Conservation (phyloP, 2,113 vertebrate species). For the Heloderma charlesbogerti region DNA sequence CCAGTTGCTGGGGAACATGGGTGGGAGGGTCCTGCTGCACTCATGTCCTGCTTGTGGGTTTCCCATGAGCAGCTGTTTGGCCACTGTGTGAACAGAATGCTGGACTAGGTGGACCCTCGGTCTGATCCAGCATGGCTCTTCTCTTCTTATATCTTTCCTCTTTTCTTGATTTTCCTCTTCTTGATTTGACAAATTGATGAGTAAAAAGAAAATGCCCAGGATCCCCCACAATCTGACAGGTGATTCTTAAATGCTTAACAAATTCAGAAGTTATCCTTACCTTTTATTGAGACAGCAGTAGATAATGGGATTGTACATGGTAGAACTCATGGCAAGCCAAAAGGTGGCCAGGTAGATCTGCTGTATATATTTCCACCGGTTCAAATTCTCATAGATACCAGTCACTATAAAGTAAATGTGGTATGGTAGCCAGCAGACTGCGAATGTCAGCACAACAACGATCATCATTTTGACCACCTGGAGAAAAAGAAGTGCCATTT, state of each 20-base stretch:
- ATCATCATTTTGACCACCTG: conserved; percentile 99
- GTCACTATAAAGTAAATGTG: conserved; percentile 94
- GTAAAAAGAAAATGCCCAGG: not conserved
- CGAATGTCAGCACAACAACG: conserved; percentile 95
- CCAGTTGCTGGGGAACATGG: too few relatives aligned
- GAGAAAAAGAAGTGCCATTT: conserved; percentile 36
- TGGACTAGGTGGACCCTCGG: too few relatives aligned
- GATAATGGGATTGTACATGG: conserved; percentile 99
- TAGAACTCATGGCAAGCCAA: conserved; percentile 98
- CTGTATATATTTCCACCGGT: conserved; percentile 93
- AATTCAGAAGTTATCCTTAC: conserved; percentile 72
- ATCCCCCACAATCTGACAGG: not conserved
- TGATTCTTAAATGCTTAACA: not conserved
- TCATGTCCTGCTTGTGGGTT: too few relatives aligned
- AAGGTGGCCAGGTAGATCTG: conserved; percentile 94
- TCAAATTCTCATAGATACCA: conserved; percentile 85
- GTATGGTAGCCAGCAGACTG: conserved; percentile 96
- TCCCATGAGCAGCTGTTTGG: too few relatives aligned
- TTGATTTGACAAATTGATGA: conserved; percentile 9
- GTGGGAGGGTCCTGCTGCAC: too few relatives aligned
- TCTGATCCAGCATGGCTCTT: too few relatives aligned
- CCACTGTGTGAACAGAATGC: too few relatives aligned
- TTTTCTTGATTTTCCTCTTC: not conserved
- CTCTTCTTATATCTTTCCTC: not conserved
- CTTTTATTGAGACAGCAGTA: conserved; percentile 98